Evolutionary conservation across 2,888 invertebrate species (phyloP).

Genomic region (Liopterus haemorrhoidalis): DNA sequence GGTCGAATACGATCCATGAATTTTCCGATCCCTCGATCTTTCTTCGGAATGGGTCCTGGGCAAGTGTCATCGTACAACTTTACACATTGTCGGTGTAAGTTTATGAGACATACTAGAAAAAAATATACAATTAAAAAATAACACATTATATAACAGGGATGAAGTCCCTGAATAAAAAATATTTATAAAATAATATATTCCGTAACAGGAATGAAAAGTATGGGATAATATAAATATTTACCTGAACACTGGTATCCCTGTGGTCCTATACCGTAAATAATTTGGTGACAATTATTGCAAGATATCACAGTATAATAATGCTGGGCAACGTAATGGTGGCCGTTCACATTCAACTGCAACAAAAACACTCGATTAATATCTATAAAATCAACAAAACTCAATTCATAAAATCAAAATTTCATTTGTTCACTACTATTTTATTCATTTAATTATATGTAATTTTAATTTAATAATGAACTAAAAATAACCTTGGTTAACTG

Average conservation of each 20-base stretch:
- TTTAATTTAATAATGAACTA: too few species aligned
- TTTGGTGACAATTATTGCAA: slow-evolving; percentile 89
- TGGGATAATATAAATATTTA: slow-evolving; percentile 43
- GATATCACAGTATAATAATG: slow-evolving; percentile 84
- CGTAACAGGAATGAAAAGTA: neutral
- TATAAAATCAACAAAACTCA: slow-evolving; percentile 8
- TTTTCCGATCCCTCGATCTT: slow-evolving; percentile 40
- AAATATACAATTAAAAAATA: slow-evolving; percentile 8
- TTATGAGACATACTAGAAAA: slow-evolving; percentile 43
- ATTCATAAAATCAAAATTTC: too few species aligned
- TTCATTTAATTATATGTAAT: too few species aligned
- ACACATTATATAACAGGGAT: slow-evolving; percentile 4
- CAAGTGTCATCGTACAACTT: slow-evolving; percentile 45
- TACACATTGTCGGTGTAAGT: slow-evolving; percentile 44
- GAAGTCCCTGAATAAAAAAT: slow-evolving; percentile 9
- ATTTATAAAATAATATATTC: slow-evolving; percentile 7
- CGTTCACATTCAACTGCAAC: slow-evolving; percentile 67
- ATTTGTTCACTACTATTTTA: too few species aligned
- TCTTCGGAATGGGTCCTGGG: slow-evolving; percentile 44
- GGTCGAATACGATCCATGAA: slow-evolving; percentile 40
- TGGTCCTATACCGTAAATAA: slow-evolving; percentile 92
- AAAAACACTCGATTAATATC: slow-evolving; percentile 16
- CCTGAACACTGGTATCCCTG: slow-evolving; percentile 95
- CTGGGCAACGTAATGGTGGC: slow-evolving; percentile 84
- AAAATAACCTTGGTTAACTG: too few species aligned